Conservation (phyloP, 2,797 vertebrate genomes). For the Notamacropus eugenii region DNA sequence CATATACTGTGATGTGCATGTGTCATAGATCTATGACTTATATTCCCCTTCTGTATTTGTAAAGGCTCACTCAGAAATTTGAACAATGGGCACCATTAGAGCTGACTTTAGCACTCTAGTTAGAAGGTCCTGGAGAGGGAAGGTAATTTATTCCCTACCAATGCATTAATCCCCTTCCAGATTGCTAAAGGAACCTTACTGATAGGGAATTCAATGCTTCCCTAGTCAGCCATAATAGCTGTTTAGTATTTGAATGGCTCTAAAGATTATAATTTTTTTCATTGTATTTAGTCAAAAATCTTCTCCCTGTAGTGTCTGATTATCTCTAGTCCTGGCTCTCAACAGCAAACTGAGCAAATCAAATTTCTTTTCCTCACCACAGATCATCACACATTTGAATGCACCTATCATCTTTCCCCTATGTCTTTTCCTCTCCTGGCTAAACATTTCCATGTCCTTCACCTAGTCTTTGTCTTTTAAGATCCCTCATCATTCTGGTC, state of each 20-base stretch:
- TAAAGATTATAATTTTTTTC: not conserved
- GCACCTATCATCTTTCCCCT: not conserved
- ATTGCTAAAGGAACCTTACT: not conserved
- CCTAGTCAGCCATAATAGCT: not conserved
- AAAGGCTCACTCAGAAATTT: not conserved
- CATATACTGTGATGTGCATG: not conserved
- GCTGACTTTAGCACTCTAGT: not conserved
- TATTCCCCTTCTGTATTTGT: not conserved
- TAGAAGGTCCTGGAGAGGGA: not conserved
- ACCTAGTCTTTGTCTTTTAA: not conserved
- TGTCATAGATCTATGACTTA: not conserved
- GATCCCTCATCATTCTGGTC: not conserved
- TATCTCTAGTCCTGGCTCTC: not conserved
- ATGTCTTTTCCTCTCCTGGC: not conserved
- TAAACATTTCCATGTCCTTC: not conserved
- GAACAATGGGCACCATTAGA: not conserved
- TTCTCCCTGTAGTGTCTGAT: not conserved
- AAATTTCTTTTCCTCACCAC: not conserved
- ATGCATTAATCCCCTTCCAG: not conserved
- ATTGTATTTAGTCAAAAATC: not conserved
- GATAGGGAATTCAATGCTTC: not conserved
- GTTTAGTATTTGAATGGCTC: not conserved
- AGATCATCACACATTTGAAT: not conserved
- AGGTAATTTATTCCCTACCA: not conserved
- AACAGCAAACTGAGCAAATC: not conserved